Conservation (phyloP, 2,113 vertebrate genomes). For the Bos taurus region ARS-UCD2.0 NC_037349.1:14566501-14567000, state of each 20-base stretch:
- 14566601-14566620: background rate
- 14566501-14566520: background rate
- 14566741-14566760: too few relatives aligned
- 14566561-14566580: background rate
- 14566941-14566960: background rate
- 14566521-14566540: background rate
- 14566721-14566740: background rate
- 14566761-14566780: background rate
- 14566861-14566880: background rate
- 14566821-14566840: background rate
- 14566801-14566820: background rate
- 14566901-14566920: too few relatives aligned
- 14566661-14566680: background rate
- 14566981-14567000: background rate
- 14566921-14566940: background rate
- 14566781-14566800: too few relatives aligned
- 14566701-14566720: background rate
- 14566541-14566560: background rate
- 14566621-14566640: background rate
- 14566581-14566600: background rate
- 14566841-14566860: background rate
- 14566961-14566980: background rate
- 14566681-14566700: background rate
- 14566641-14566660: background rate
- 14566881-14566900: background rate